A percentile compares a stretch with the other conserved stretches of the same genome.
Evolutionary conservation across 2,113 vertebrate species (phyloP).

Genomic region (Paradoxurus hermaphroditus): DNA sequence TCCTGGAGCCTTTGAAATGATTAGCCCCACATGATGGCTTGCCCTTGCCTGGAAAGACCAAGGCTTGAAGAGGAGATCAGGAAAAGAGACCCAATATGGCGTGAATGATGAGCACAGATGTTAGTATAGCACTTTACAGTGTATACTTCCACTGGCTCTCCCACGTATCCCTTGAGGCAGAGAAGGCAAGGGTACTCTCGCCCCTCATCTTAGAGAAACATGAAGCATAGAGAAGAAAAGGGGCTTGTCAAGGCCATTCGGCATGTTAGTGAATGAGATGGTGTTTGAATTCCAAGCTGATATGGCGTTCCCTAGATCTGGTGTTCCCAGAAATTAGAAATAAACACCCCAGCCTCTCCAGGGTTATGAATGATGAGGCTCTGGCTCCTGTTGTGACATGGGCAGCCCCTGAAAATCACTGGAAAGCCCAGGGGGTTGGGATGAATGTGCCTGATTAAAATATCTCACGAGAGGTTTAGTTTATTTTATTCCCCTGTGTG

Average conservation of each 20-base stretch:
- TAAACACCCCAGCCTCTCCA: background rate
- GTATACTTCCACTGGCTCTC: background rate
- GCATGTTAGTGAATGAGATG: background rate
- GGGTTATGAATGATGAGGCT: too few relatives aligned
- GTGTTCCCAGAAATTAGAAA: background rate
- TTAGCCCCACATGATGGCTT: background rate
- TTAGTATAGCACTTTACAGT: background rate
- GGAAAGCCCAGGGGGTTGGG: background rate
- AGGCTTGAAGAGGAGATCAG: background rate
- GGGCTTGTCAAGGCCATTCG: too few relatives aligned
- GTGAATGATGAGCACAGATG: rapidly evolving
- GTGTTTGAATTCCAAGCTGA: background rate
- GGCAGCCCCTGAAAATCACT: background rate
- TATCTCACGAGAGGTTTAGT: background rate
- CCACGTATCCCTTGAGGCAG: background rate
- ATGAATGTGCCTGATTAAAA: background rate
- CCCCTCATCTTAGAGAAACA: background rate
- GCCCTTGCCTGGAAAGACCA: background rate
- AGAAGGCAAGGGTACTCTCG: background rate
- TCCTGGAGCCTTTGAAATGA: background rate
- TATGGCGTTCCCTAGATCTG: background rate
- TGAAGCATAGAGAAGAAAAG: background rate
- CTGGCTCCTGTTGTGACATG: background rate
- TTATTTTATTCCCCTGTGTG: background rate
- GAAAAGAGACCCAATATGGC: background rate